phyloP scores from a whole-genome alignment of 2,797 vertebrate genomes.

The Parotocinclus haroldoi region DNA sequence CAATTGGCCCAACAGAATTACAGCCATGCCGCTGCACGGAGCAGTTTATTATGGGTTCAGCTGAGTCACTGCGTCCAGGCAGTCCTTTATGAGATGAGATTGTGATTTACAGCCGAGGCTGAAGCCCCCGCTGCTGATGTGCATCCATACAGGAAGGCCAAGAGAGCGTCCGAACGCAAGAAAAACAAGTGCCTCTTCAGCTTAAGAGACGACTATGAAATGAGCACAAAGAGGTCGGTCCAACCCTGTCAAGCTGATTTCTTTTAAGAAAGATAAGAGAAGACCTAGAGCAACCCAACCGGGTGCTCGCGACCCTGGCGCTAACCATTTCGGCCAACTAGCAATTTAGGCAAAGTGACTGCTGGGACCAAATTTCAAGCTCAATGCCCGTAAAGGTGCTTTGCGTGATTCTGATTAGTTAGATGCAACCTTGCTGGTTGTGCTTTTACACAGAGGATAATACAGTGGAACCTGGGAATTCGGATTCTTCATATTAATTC shows the following conservation, averaged over 20 bases:
- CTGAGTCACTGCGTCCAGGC: conserved; percentile 2
- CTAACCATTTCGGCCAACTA: conserved; percentile 25
- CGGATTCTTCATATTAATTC: too few species aligned
- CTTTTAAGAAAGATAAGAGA: conserved; percentile 42
- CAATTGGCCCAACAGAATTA: conserved; percentile 58
- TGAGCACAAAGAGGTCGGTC: conserved; percentile 57
- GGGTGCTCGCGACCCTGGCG: conserved; percentile 36
- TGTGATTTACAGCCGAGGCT: conserved; percentile 18
- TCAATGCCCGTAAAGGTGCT: not conserved
- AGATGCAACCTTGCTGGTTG: not conserved
- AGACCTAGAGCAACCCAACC: conserved; percentile 52
- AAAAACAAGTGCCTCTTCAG: conserved; percentile 7
- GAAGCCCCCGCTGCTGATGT: conserved; percentile 10
- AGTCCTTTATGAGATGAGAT: conserved; percentile 4
- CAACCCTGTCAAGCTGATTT: conserved; percentile 64
- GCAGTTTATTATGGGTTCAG: conserved; percentile 19
- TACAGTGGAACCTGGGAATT: too few species aligned
- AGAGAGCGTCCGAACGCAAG: not conserved
- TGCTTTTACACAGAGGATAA: not conserved
- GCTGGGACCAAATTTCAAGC: not conserved
- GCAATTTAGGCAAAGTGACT: too few species aligned
- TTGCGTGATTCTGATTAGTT: not conserved
- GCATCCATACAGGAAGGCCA: not conserved
- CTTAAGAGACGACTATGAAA: conserved; percentile 4
- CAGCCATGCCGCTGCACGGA: conserved; percentile 43